phyloP scores from a whole-genome alignment of 2,113 vertebrate genomes.

The Alces alces region DNA sequence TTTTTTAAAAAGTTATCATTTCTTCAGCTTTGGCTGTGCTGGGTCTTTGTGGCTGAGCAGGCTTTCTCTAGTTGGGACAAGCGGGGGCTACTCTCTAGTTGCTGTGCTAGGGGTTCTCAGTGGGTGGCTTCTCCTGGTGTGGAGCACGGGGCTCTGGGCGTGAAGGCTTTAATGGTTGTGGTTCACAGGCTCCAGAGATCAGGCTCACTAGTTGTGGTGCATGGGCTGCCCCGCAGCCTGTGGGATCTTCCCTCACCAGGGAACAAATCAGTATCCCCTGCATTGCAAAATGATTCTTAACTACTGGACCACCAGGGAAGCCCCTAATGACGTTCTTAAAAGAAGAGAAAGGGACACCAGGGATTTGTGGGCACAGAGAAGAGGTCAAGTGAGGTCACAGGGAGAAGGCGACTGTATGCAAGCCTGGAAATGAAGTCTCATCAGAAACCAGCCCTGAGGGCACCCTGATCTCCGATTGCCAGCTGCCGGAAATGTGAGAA shows the following conservation, averaged over 20 bases:
- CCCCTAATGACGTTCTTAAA: neutral
- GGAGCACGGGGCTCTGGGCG: neutral
- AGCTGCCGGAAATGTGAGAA: neutral
- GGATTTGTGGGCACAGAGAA: neutral
- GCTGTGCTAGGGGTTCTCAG: accelerated
- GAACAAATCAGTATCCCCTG: neutral
- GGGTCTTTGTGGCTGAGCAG: neutral
- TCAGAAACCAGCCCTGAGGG: neutral
- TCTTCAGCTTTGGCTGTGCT: neutral
- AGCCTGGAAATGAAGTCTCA: neutral
- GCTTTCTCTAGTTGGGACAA: neutral
- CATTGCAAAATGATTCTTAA: neutral
- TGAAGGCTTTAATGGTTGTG: neutral
- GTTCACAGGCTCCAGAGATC: neutral
- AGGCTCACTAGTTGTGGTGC: neutral
- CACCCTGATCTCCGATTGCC: neutral
- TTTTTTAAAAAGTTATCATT: neutral
- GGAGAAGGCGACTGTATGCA: neutral
- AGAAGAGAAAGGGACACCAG: neutral
- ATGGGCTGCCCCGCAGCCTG: neutral
- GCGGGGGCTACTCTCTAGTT: neutral
- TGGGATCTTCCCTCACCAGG: neutral
- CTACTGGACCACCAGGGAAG: neutral
- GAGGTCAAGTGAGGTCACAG: neutral
- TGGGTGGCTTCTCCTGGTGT: neutral